These are phyloP conservation scores for Rhombomys opimus DNA, from an alignment of 2,113 vertebrate species.

Conservation along the genomic window DNA sequence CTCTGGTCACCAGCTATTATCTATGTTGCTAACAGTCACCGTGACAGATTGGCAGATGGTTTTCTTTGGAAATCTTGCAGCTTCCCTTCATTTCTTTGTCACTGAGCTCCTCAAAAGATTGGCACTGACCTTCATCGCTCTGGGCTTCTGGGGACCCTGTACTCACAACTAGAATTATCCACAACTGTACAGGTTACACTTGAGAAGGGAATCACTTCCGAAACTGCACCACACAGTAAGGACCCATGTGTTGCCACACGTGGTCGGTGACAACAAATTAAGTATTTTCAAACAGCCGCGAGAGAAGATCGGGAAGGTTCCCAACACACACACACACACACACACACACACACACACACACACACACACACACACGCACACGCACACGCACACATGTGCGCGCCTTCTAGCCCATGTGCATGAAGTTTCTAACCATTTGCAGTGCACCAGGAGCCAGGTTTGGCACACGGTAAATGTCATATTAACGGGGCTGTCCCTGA, in stretches of 20 bases:
- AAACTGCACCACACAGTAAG: not conserved
- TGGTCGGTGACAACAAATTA: not conserved
- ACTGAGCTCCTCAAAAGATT: not conserved
- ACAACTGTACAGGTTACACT: too few species aligned
- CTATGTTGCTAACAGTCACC: not conserved
- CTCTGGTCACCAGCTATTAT: not conserved
- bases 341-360: too few species aligned
- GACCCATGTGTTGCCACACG: not conserved
- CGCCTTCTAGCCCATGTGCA: not conserved
- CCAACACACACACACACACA: not conserved
- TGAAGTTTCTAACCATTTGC: accelerated
- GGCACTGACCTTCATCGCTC: not conserved
- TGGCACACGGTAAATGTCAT: not conserved
- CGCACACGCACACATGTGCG: not conserved
- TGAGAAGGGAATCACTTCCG: not conserved
- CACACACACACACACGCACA: not conserved
- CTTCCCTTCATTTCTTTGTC: conserved; percentile 12
- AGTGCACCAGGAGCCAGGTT: accelerated
- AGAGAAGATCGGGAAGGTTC: not conserved
- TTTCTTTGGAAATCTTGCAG: conserved; percentile 6
- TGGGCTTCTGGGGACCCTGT: not conserved
- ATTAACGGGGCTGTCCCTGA: too few species aligned
- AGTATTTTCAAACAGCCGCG: not conserved
- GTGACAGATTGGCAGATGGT: not conserved
- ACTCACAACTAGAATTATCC: not conserved